phyloP scores from a whole-genome alignment of 1,140 invertebrate genomes.

The Drosophila ambigua region DNA sequence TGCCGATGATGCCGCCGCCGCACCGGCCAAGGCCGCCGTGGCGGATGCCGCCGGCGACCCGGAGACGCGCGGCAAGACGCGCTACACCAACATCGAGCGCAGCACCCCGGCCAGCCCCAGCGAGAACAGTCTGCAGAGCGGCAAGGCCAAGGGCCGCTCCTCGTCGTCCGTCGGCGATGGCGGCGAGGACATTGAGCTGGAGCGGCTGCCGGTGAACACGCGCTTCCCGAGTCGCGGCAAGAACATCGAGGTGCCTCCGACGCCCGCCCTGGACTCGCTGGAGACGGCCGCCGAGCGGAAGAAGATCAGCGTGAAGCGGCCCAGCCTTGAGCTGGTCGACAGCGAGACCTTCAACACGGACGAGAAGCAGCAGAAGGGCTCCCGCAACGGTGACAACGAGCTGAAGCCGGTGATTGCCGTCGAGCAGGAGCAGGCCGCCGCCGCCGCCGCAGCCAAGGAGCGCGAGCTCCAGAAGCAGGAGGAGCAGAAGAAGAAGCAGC shows the following conservation, averaged over 20 bases:
- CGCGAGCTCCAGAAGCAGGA: slow-evolving; percentile 4
- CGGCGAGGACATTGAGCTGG: slow-evolving; percentile 86
- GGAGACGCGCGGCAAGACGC: slow-evolving; percentile 85
- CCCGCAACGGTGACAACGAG: slow-evolving; percentile 74
- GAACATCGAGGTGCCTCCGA: slow-evolving; percentile 71
- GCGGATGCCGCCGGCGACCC: slow-evolving; percentile 49
- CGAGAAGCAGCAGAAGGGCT: slow-evolving; percentile 84
- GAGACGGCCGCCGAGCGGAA: slow-evolving; percentile 84
- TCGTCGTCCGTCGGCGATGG: slow-evolving; percentile 35
- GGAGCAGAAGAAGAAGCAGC: slow-evolving; percentile 59
- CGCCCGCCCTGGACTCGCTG: slow-evolving; percentile 70
- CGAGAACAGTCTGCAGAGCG: slow-evolving; percentile 85
- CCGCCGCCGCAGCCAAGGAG: slow-evolving; percentile 42
- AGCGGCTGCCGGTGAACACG: slow-evolving; percentile 90
- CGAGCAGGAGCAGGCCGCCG: slow-evolving; percentile 61
- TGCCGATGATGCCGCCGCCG: slow-evolving; percentile 86
- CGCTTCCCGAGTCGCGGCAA: slow-evolving; percentile 90
- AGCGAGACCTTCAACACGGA: slow-evolving; percentile 91
- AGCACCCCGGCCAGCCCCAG: slow-evolving; percentile 84
- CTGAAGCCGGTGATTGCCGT: slow-evolving; percentile 71
- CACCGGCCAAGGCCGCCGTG: slow-evolving; percentile 57
- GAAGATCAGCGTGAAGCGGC: slow-evolving; percentile 85
- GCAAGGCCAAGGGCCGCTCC: slow-evolving; percentile 84
- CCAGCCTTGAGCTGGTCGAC: slow-evolving; percentile 91
- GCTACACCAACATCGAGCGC: slow-evolving; percentile 89